Base-by-base conservation (phyloP, 1,140 invertebrate species). In the Zaprionus lachaisei region DNA sequence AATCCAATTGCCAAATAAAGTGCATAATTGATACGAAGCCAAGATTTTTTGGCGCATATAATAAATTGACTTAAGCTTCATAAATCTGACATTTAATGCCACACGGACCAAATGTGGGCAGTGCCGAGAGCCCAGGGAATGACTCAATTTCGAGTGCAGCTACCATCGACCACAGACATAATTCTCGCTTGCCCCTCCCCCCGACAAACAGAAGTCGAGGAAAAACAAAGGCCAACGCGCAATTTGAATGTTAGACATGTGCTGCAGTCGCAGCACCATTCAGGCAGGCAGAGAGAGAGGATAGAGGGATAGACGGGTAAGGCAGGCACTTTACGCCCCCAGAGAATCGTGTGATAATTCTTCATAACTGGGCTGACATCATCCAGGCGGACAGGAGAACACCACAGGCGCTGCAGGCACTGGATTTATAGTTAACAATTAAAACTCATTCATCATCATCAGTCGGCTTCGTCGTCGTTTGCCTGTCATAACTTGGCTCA, bases 51-150 rank as follows among this genome's bases (percentile, higher is more conserved):
- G 49, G 60, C 15, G 26, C 60, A 69, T 65, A 71, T 64, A 71
- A 79, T 79, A 79, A 79, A 70, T 79, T 70, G 72, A 51, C 62
- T 57, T 51, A 66, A 71, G 65, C 69, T 69, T 68, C 75, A 90
- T 90, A 90, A 90, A 90, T 90, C 82, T 90, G 86, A 87, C 80
- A 87, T 87, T 87, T 87, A 87, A 87, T 87, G 83, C 83, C 83
- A 80, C 80, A 81, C 80, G 87, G 70, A 87, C 66, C 44, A 77
- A 68, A 78, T 51, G 77, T 69, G 56, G 67, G 64, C 78, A 63
- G 54, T 44, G 49, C 47, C 64, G 69, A 61, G 61, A 51, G 76
- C 64, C 67, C 66, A 82, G 64, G 44, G 31, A 81, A 90, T 90
- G 85, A 90, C 85, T 90, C 86, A 90, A 90, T 85, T 82, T 81